Evolutionary conservation across 2,797 vertebrate genomes (phyloP).

Genomic region (Amblyopsis hoosieri): DNA sequence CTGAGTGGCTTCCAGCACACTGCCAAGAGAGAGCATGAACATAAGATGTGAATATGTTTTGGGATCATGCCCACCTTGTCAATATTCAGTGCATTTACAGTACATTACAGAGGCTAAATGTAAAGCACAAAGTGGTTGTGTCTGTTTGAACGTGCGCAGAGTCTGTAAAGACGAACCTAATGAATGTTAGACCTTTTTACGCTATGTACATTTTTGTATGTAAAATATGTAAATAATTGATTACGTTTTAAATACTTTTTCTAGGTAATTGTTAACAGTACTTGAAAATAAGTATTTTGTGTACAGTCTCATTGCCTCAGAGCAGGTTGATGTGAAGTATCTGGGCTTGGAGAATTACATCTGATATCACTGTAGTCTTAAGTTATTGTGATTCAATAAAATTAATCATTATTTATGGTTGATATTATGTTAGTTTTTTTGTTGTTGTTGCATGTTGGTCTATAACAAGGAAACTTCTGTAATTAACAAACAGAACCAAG

Average conservation of each 20-base stretch:
- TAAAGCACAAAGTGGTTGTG: conserved; percentile 28
- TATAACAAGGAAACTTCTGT: too few relatives aligned
- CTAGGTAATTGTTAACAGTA: conserved; percentile 94
- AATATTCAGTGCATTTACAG: conserved; percentile 60
- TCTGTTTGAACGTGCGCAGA: conserved; percentile 48
- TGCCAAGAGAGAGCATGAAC: conserved; percentile 80
- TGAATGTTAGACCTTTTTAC: conserved; percentile 85
- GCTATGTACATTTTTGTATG: conserved; percentile 91
- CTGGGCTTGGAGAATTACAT: conserved; percentile 83
- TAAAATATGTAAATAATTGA: conserved; percentile 98
- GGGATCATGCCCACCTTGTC: conserved; percentile 57
- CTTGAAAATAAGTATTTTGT: conserved; percentile 96
- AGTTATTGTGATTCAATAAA: conserved; percentile 99
- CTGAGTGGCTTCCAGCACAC: conserved; percentile 73
- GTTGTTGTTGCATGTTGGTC: not conserved
- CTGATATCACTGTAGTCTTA: conserved; percentile 97
- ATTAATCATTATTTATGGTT: conserved; percentile 92
- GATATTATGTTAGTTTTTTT: conserved; percentile 31
- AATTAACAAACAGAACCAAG: not conserved
- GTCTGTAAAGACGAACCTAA: conserved; percentile 82
- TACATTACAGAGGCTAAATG: conserved; percentile 70
- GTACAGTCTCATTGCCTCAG: conserved; percentile 86
- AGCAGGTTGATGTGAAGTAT: conserved; percentile 81
- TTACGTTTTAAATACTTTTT: conserved; percentile 95
- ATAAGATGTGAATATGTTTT: conserved; percentile 73